phyloP scores from a whole-genome alignment of 2,113 vertebrate species.

The Heterotis niloticus region DNA sequence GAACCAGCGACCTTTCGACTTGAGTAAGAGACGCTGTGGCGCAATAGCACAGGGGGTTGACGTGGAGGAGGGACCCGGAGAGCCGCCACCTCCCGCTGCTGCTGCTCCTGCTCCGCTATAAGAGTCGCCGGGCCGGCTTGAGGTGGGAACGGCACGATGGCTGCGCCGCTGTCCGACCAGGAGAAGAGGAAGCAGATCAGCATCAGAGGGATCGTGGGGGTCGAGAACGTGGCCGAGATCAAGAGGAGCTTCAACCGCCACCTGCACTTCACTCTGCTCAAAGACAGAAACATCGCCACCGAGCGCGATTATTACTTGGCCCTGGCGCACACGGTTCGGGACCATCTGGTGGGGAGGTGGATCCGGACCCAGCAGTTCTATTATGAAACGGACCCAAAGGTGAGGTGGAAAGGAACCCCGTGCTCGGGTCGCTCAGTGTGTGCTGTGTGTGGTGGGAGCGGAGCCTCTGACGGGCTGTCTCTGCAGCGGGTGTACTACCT shows the following conservation, averaged over 20 bases:
- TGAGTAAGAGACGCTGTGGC: no score
- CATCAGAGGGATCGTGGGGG: conserved; percentile 82
- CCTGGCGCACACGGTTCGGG: conserved; percentile 84
- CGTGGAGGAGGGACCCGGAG: no score
- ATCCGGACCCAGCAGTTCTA: conserved; percentile 92
- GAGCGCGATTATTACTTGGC: conserved; percentile 87
- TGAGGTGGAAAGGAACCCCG: conserved; percentile 36
- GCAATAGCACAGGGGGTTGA: no score
- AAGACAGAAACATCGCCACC: conserved; percentile 88
- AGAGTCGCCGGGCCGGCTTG: no score
- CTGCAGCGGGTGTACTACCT: conserved; percentile 89
- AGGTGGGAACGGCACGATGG: conserved; percentile 66
- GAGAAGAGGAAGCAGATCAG: conserved; percentile 92
- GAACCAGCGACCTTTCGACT: no score
- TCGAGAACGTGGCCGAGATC: conserved; percentile 83
- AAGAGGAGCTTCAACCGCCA: conserved; percentile 88
- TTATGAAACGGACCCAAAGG: conserved; percentile 88
- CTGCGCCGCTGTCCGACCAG: conserved; percentile 80
- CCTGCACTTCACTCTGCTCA: conserved; percentile 90
- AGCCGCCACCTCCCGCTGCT: no score
- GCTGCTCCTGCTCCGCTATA: no score
- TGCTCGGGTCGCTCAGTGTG: no score
- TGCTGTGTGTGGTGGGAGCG: neutral
- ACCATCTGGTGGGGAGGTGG: conserved; percentile 91
- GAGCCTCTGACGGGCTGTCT: neutral